Conservation (phyloP, 2,113 vertebrate species). For the Paramisgurnus dabryanus region DNA sequence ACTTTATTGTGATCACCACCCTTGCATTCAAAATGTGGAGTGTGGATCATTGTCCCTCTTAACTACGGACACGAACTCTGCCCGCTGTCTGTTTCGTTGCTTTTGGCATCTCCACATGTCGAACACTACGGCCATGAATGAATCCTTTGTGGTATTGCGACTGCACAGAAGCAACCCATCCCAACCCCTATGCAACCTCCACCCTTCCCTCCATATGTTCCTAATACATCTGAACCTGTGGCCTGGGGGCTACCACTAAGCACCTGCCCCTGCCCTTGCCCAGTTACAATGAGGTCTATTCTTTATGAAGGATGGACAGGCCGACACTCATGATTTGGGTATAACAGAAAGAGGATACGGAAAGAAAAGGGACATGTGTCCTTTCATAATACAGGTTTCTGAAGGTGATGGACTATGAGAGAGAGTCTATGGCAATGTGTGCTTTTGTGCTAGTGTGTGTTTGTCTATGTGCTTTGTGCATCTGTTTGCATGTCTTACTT, state of each 20-base stretch:
- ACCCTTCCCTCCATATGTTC: constrained; percentile 58
- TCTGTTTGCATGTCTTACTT: constrained; percentile 35
- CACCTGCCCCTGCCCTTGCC: constrained; percentile 48
- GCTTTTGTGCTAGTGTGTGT: constrained; percentile 8
- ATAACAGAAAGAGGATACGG: constrained; percentile 12
- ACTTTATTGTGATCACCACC: neutral
- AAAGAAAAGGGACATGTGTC: neutral
- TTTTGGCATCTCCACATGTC: constrained; percentile 58
- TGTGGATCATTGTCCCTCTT: constrained; percentile 3
- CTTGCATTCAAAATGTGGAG: neutral
- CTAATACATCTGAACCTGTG: constrained; percentile 54
- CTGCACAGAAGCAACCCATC: constrained; percentile 43
- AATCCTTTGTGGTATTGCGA: constrained; percentile 47
- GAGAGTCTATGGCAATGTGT: neutral
- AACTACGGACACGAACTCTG: constrained; percentile 30
- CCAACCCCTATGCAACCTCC: constrained; percentile 49
- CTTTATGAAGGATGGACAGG: constrained; percentile 36
- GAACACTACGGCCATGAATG: constrained; percentile 47
- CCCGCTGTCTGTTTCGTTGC: constrained; percentile 45
- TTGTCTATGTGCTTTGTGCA: constrained; percentile 37
- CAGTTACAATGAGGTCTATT: constrained; percentile 44
- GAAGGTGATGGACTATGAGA: constrained; percentile 23
- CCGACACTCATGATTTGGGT: constrained; percentile 23
- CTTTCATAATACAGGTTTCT: constrained; percentile 33
- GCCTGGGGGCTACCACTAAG: constrained; percentile 45